Evolutionary conservation across 2,113 vertebrate species (phyloP).

Genomic region (Girardinichthys multiradiatus): DNA sequence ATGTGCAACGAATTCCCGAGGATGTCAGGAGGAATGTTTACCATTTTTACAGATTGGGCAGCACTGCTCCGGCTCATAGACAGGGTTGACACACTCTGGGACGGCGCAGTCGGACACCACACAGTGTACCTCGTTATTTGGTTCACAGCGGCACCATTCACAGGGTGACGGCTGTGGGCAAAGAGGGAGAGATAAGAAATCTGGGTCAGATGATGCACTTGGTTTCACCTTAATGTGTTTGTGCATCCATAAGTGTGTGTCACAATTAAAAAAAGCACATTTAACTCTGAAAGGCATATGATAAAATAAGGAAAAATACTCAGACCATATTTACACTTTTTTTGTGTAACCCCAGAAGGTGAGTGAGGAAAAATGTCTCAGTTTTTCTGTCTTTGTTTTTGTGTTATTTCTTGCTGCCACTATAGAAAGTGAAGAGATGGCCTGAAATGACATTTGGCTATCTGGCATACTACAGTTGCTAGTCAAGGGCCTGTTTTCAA

Average conservation of each 20-base stretch:
- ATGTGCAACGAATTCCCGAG: conserved; percentile 23
- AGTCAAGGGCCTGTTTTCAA: background rate
- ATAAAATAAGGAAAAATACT: background rate
- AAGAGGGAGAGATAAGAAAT: conserved; percentile 55
- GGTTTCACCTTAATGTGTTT: conserved; percentile 21
- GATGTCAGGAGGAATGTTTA: conserved; percentile 78
- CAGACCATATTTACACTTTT: background rate
- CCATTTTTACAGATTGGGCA: conserved; percentile 99
- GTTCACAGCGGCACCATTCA: conserved; percentile 99
- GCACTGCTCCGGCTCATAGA: conserved; percentile 99
- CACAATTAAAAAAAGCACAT: background rate
- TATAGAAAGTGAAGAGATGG: background rate
- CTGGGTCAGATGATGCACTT: conserved; percentile 55
- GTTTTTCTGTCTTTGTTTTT: background rate
- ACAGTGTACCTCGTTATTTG: conserved; percentile 99
- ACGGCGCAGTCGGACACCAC: conserved; percentile 99
- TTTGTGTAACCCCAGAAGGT: background rate
- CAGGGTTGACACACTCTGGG: conserved; percentile 98
- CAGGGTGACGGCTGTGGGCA: conserved; percentile 83
- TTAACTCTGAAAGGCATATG: background rate
- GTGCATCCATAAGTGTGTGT: background rate
- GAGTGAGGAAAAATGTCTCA: background rate
- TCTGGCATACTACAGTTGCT: background rate
- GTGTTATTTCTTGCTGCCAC: background rate
- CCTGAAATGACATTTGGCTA: background rate